Conservation (phyloP, 2,113 vertebrate species). For the Prunella himalayana region DNA sequence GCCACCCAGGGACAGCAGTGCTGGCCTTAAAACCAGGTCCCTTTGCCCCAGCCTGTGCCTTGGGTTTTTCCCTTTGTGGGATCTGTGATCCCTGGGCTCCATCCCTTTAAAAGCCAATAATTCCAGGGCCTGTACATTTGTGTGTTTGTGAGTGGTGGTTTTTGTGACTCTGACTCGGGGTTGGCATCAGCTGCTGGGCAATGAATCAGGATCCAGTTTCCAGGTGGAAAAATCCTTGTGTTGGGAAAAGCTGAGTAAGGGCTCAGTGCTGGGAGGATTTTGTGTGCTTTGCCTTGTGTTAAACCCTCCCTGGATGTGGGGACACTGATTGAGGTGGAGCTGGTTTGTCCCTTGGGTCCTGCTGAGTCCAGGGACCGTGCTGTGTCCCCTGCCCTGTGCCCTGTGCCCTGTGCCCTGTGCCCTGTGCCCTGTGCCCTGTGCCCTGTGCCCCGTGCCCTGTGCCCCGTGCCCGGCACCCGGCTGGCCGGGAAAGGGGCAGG, state of each 20-base stretch:
- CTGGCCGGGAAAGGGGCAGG: neutral
- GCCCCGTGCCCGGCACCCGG: accelerated
- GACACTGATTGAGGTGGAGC: neutral
- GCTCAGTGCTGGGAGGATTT: neutral
- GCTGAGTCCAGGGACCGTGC: accelerated
- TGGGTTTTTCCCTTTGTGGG: neutral
- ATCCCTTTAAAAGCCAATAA: neutral
- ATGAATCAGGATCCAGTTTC: neutral
- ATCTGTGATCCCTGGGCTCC: neutral
- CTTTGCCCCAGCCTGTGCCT: neutral
- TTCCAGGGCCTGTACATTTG: neutral
- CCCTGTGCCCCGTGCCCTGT: neutral
- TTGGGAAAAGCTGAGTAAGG: neutral
- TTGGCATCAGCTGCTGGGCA: neutral
- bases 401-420: neutral
- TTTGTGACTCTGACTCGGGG: neutral
- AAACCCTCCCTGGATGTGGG: accelerated
- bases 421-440: neutral
- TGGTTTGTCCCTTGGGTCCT: neutral
- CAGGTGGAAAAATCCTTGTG: neutral
- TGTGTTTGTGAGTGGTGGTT: neutral
- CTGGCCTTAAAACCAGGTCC: neutral
- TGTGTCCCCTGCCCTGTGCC: neutral
- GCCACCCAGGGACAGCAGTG: accelerated
- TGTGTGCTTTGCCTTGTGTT: neutral